Base-by-base conservation (phyloP, 1,140 invertebrate species). In the Pristionchus pacificus region DNA sequence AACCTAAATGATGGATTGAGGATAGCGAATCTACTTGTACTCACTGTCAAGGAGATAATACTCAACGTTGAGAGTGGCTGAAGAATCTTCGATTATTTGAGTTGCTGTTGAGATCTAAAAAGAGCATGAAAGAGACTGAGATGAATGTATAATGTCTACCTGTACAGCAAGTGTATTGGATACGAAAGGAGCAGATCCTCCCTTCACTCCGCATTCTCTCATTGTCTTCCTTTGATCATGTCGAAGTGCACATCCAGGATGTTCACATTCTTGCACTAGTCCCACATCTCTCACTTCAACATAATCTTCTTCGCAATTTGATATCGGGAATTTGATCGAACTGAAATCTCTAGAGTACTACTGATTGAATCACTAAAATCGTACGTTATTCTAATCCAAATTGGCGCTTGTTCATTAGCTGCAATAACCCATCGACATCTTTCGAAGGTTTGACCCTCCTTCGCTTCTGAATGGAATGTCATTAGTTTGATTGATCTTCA, bases 381-480 rank as follows among this genome's bases (percentile, higher is more conserved):
- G 61, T 30, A 73, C 71, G 31, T 64, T 19, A 73, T 57, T 14
- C 57, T 31, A 13, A 73, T 25, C 29, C 61, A 32, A 28, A 73
- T 60, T 27, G 71, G 71, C n/a, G 60, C 60, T 10, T 55, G 60
- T 15, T 60, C 29, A 6, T 29, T 13, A 13, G 58, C 30, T 60
- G 31, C 32, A 60, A 73, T 73, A 30, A 73, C 60, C n/a, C 30
- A 73, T 6, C 65, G 71, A 57, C 71, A 73, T 10, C 66, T 14
- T 58, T 68, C 60, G 28, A 28, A 31, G 2, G 66, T 30, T 1
- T 58, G 55, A 28, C 33, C 66, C 15, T 68, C 60, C 1, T 60
- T n/a, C n/a, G 27, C 15, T 68, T 68, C 66, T 24, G 33, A 57
- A 29, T 67, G 29, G 55, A 49, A 65, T 49, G 13, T 65, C 57